Base-by-base conservation (phyloP, 2,888 invertebrate species). In the Archips crataeganus region DNA sequence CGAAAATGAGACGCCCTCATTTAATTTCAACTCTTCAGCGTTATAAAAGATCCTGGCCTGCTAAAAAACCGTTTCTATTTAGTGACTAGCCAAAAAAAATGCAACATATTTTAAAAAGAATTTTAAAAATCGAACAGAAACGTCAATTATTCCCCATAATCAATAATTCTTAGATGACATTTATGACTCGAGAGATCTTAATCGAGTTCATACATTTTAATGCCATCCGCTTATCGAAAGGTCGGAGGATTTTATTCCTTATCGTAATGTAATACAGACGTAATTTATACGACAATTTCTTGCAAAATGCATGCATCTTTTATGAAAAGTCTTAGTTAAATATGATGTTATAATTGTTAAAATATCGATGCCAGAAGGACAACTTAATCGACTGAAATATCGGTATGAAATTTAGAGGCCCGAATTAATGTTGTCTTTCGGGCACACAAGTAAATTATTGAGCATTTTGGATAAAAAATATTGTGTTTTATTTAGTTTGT, bases 121-220 rank as follows among this genome's bases (percentile, higher is more conserved):
- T 62, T 63, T 75, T 59, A 67, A 71, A 67, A 75, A 71, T 70
- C 61, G 74, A 74, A 74, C 71, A 59, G 47, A 42, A 79, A 79
- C 79, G 78, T 77, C 79, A 79, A 78, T 79, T 79, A 78, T 77
- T 74, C 74, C 77, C 75, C 79, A 81, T 82, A 82, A 86, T 84
- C 88, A 83, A 86, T 86, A 86, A 82, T 82, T 87, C 84, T 81
- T 82, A 81, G 80, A 81, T 78, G 86, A 86, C 87, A 84, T 88
- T 88, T 85, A 87, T 82, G 79, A 78, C 77, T 76, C 66, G 70
- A 10, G 66, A 77, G 82, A 83, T 84, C 81, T 82, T 87, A 85
- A 89, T 88, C 84, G 84, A 81, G 79, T 82, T 82, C 82, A 86
- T 87, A 87, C 85, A 87, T 87, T 87, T 86, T 86, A 85, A 87